Evolutionary conservation across 2,797 vertebrate species (phyloP).

Genomic region (Spinus pinus): DNA sequence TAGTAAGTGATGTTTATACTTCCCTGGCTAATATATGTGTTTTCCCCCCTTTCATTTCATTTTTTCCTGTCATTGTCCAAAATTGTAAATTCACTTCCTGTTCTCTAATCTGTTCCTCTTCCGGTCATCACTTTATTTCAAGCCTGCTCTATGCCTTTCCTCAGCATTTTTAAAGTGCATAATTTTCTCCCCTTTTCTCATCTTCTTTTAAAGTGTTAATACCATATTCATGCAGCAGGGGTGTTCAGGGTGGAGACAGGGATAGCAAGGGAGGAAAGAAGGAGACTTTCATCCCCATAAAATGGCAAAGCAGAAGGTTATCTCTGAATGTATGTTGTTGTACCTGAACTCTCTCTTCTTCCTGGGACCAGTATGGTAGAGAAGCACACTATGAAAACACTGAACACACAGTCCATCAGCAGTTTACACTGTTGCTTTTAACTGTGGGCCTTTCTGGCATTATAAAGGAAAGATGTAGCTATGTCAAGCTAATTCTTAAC

Average conservation of each 20-base stretch:
- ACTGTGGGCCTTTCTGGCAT: background rate
- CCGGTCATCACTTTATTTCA: slow-evolving; percentile 8
- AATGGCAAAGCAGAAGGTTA: background rate
- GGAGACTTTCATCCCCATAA: background rate
- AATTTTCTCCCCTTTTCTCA: background rate
- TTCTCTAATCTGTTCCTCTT: slow-evolving; percentile 1
- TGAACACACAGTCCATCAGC: background rate
- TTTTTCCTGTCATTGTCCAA: background rate
- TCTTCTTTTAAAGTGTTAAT: slow-evolving; percentile 7
- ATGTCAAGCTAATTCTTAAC: background rate
- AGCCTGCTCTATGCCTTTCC: background rate
- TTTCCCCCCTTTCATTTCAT: background rate
- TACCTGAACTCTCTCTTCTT: background rate
- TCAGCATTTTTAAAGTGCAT: background rate
- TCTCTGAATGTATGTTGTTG: background rate
- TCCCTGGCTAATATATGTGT: background rate
- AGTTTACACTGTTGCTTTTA: slow-evolving; percentile 1
- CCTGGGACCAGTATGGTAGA: background rate
- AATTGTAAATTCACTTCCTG: slow-evolving; percentile 15
- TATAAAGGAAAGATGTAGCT: background rate
- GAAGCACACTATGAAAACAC: background rate
- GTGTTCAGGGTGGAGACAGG: background rate
- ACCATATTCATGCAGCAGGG: background rate
- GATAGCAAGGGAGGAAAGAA: background rate
- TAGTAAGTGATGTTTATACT: background rate